Evolutionary conservation across 2,797 vertebrate species (phyloP).

Genomic region (Glyptemys insculpta): DNA sequence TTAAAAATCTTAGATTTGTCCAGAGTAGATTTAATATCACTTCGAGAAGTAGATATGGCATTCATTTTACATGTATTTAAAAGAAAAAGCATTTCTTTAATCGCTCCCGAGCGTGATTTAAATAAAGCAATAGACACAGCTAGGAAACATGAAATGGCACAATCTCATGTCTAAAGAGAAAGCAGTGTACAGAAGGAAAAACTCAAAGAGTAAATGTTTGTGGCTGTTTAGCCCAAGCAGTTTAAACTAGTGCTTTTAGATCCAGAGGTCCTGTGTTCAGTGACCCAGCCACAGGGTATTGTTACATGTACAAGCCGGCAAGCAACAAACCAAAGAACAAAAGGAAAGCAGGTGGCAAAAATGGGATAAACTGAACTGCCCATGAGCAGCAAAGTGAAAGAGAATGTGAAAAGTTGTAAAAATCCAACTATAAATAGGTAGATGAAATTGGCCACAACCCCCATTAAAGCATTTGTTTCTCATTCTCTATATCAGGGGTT

Average conservation of each 20-base stretch:
- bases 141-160: neutral
- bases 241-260: neutral
- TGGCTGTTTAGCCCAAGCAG: neutral
- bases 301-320: neutral
- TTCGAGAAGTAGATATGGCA: neutral
- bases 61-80: neutral
- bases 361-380: neutral
- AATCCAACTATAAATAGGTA: neutral
- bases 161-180: neutral
- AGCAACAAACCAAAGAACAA: neutral
- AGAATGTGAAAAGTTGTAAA: neutral
- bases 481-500: neutral
- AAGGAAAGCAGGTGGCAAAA: neutral
- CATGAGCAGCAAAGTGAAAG: neutral
- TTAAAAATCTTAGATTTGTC: neutral
- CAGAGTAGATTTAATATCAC: neutral
- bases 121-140: neutral
- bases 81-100: neutral
- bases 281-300: neutral
- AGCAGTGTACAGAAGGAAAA: neutral
- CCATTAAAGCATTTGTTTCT: neutral
- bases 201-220: neutral
- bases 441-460: neutral
- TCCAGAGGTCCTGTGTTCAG: neutral
- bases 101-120: neutral